Base-by-base conservation (phyloP, 2,888 invertebrate genomes). In the Drosophila vallismaia region DNA sequence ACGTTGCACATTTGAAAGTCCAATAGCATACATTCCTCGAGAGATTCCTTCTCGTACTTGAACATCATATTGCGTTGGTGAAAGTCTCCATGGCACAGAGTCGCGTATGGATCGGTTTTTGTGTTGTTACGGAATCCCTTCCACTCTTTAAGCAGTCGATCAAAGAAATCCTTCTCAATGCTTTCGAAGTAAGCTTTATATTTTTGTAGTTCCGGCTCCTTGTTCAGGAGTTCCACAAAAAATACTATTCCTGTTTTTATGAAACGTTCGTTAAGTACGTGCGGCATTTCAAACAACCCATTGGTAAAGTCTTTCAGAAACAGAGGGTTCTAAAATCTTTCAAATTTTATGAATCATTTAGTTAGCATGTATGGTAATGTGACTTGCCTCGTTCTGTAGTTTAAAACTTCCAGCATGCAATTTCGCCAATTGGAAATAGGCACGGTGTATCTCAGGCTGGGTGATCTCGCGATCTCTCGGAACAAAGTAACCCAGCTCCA, bases 371-470 rank as follows among this genome's bases (percentile, higher is more conserved):
- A n/a, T n/a, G n/a, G n/a, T n/a, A 55, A 71, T 10, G 10, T 19
- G 9, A 33, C 73, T 75, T 12, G 71, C 89, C 4, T 89, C 79
- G 42, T 92, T 91, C 38, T 89, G 79, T 0, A 91, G 0, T 91
- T 89, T 26, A 90, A 91, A 6, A 92, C 81, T 78, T 90, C 55
- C 66, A 0, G 77, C 92, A 72, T 93, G 93, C 72, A 92, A 92
- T 71, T 90, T 90, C 0, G 92, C 93, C 59, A 93, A 59, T 2
- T 91, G 86, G 0, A 74, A 75, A 4, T 92, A 72, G 1, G 91
- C 88, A 2, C 89, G 8, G 50, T 75, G 84, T 0, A 91, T 74
- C 54, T 93, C 92, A 0, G 86, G 80, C 4, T 90, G 24, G 52
- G 91, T 91, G 1, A 59, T 44, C 0, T 59, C 46, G 66, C 88